Conservation (phyloP, 35 echinoderm and acorn worm species). For the Holothuria glaberrima region DNA sequence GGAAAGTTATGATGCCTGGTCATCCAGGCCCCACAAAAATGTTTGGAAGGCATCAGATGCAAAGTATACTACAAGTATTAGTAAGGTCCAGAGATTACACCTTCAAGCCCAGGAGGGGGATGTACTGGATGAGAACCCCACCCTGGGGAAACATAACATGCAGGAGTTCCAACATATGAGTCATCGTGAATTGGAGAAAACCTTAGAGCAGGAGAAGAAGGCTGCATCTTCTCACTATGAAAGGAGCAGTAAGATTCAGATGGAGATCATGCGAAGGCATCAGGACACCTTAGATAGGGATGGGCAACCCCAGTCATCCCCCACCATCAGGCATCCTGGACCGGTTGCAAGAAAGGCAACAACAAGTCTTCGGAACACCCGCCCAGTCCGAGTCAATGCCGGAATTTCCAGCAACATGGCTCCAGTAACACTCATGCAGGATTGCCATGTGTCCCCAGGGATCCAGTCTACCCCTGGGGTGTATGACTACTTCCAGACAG, state of each 20-base stretch:
- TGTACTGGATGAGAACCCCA: neutral
- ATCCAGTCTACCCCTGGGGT: constrained; percentile 78
- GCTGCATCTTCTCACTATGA: constrained; percentile 76
- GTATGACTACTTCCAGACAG: constrained; percentile 60
- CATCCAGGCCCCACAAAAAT: constrained; percentile 14
- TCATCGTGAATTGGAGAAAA: constrained; percentile 68
- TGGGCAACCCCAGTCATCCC: neutral
- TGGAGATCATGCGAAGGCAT: constrained; percentile 71
- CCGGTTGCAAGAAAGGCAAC: constrained; percentile 29
- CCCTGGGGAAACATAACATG: constrained; percentile 66
- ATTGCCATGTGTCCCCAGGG: constrained; percentile 83
- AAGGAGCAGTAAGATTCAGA: constrained; percentile 71
- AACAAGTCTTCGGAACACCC: constrained; percentile 35
- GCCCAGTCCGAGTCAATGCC: constrained; percentile 57
- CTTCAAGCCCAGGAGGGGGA: constrained; percentile 46
- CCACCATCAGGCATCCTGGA: constrained; percentile 3
- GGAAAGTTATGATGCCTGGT: neutral
- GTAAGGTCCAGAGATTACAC: constrained; percentile 73
- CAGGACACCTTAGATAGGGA: neutral
- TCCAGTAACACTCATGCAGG: constrained; percentile 86
- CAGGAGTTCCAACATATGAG: constrained; percentile 80
- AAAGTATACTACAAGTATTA: constrained; percentile 82
- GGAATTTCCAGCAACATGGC: constrained; percentile 51
- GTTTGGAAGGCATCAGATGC: constrained; percentile 53
- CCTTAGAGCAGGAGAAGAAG: constrained; percentile 74